Base-by-base conservation (phyloP, 1,140 invertebrate species). In the Psix sp. region DNA sequence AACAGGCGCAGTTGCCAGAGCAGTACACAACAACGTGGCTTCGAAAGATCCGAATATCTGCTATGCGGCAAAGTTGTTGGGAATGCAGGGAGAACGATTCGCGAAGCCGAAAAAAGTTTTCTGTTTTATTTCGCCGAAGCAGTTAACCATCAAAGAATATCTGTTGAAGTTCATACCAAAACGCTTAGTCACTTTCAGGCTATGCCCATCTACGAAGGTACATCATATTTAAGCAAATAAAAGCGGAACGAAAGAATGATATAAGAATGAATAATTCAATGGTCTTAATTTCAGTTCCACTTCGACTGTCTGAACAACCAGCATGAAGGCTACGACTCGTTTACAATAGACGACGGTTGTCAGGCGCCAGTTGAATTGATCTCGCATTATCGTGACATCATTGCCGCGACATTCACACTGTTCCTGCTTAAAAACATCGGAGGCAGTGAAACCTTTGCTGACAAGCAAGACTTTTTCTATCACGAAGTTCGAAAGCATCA, bases 381-480 rank as follows among this genome's bases (percentile, higher is more conserved):
- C 54, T 93, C 93, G 7, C 91, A 92, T 65, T 94, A 97, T 84
- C 89, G 95, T 1, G 95, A 96, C 86, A 92, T 97, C 14, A 94
- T 98, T 62, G 95, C 95, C 2, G 96, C 96, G 33, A 95, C 95
- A 4, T 98, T 97, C 84, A 95, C 95, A 0, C 92, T 96, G 79
- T 96, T 96, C 84, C 89, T 98, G 33, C 85, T 97, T n/a, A 96
- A 96, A 87, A 97, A 97, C 88, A 97, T 97, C 80, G 96, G 96
- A 40, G 96, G 96, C 4, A 96, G 95, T 16, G 96, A 98, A 88
- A 96, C 95, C 17, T 98, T 98, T 80, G 95, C 96, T 87, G 96
- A 97, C 82, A 98, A 98, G 82, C 94, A 96, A 86, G 94, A 96
- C 78, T 97, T 96, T 86, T 97, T 98, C 87, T 96, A 97, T 86